Conservation (phyloP, 2,888 invertebrate genomes). For the Sarcophaga variegata region DNA sequence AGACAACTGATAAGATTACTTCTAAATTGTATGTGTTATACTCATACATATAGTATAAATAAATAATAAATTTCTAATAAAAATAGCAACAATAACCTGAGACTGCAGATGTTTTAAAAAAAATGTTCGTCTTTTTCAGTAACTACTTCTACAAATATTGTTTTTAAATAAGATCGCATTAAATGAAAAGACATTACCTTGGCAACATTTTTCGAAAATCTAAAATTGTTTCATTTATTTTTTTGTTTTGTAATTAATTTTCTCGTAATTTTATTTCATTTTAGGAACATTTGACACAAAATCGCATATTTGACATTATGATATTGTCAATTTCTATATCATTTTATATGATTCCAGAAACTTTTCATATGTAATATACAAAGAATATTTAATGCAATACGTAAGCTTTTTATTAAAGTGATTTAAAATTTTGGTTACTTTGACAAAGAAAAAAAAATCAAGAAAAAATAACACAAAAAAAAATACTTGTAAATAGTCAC, state of each 20-base stretch:
- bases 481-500: not conserved
- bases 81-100: not conserved
- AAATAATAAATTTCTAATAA: too few species aligned
- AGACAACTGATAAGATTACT: slow-evolving; percentile 41
- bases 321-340: slow-evolving; percentile 79
- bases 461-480: not conserved
- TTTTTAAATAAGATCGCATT: not conserved
- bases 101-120: not conserved
- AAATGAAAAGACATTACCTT: slow-evolving; percentile 43
- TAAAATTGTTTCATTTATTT: not conserved
- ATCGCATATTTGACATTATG: slow-evolving; percentile 79
- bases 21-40: not conserved
- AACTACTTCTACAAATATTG: too few species aligned
- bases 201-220: slow-evolving; percentile 30
- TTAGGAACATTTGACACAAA: slow-evolving; percentile 79
- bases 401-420: slow-evolving; percentile 26
- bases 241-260: slow-evolving; percentile 11
- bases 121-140: not conserved
- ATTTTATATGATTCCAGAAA: slow-evolving; percentile 52
- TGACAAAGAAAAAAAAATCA: not conserved
- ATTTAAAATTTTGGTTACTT: slow-evolving; percentile 14
- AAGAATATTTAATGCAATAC: slow-evolving; percentile 14
- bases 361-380: slow-evolving; percentile 48
- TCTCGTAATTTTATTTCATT: slow-evolving; percentile 70
- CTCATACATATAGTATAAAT: not conserved